These are phyloP conservation scores for Trachelus iudaicus DNA, from an alignment of 2,888 invertebrate genomes.

Conservation along the genomic window DNA sequence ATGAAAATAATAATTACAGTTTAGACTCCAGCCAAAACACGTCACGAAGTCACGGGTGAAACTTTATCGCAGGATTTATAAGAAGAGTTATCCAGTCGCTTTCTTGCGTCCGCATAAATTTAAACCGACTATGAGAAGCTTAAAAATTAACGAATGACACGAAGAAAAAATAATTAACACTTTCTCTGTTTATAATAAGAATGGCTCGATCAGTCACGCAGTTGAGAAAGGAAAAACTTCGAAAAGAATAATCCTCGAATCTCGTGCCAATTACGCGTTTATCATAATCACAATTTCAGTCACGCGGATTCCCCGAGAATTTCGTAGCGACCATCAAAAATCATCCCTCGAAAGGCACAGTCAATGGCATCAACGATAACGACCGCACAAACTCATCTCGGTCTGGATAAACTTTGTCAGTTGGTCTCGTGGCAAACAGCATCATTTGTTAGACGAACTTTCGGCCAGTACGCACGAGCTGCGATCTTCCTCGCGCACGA, in stretches of 20 bases:
- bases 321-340: neutral
- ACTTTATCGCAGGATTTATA: slow-evolving; percentile 1
- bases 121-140: neutral
- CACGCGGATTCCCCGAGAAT: neutral
- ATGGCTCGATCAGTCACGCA: neutral
- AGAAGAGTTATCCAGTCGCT: neutral
- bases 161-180: neutral
- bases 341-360: neutral
- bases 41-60: neutral
- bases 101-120: neutral
- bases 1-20: neutral
- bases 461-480: slow-evolving; percentile 15
- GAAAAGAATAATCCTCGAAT: neutral
- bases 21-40: neutral
- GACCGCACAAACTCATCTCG: neutral
- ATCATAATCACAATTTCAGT: neutral
- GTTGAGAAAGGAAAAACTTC: neutral
- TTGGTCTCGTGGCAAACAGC: slow-evolving; percentile 8
- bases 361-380: neutral
- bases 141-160: neutral
- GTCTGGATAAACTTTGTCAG: neutral
- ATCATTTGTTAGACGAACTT: slow-evolving; percentile 20
- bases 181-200: neutral
- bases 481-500: slow-evolving; percentile 11
- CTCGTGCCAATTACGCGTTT: neutral